Percentiles rank a stretch among this genome's conserved stretches.
phyloP scores from a whole-genome alignment of 2,888 invertebrate genomes.

The Chironomus tentans region DNA sequence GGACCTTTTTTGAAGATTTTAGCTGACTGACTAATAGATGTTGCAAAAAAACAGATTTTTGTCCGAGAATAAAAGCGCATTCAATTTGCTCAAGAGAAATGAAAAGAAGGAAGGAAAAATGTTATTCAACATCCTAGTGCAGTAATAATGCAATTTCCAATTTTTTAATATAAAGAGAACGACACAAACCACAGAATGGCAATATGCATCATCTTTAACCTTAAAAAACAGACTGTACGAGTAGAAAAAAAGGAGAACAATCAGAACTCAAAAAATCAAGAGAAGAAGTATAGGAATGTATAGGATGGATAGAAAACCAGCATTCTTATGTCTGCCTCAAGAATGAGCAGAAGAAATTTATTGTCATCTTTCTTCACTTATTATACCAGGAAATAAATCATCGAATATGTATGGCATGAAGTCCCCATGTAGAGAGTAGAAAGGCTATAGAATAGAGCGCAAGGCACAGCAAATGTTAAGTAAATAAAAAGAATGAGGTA shows the following conservation, averaged over 20 bases:
- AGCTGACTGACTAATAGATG: background rate
- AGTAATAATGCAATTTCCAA: too few relatives aligned
- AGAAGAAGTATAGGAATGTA: background rate
- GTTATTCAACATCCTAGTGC: too few relatives aligned
- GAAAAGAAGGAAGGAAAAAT: too few relatives aligned
- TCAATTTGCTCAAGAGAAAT: too few relatives aligned
- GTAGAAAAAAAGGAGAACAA: too few relatives aligned
- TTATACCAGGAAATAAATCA: constrained; percentile 19
- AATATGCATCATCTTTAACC: too few relatives aligned
- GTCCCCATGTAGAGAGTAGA: background rate
- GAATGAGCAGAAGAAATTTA: constrained; percentile 15
- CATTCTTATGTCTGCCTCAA: background rate
- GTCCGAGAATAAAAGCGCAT: too few relatives aligned
- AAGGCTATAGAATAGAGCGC: background rate
- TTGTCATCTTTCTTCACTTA: constrained; percentile 23
- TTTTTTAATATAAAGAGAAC: too few relatives aligned
- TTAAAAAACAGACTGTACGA: too few relatives aligned
- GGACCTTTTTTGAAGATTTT: background rate
- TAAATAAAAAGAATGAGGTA: background rate
- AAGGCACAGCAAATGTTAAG: background rate
- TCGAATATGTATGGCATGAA: constrained; percentile 7
- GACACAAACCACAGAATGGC: too few relatives aligned
- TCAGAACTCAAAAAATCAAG: too few relatives aligned
- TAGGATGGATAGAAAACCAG: background rate
- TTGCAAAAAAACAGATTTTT: too few relatives aligned